Evolutionary conservation across 1,140 invertebrate genomes (phyloP).

Genomic region (Mylabris phalerata): DNA sequence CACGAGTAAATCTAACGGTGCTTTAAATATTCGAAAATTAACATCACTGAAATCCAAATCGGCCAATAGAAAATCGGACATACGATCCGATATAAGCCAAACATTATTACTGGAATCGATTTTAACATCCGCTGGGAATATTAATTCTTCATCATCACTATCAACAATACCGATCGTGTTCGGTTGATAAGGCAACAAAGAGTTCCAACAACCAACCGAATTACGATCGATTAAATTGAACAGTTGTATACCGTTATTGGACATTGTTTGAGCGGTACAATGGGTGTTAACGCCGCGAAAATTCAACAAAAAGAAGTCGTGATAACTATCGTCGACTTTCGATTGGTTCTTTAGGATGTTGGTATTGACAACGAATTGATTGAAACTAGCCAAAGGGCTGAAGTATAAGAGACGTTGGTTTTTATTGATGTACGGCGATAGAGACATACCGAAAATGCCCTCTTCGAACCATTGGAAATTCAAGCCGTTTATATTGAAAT

Average conservation of each 20-base stretch:
- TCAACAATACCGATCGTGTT: slow-evolving; percentile 64
- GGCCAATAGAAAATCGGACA: slow-evolving; percentile 67
- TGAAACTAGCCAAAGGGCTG: slow-evolving; percentile 65
- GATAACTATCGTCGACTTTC: slow-evolving; percentile 59
- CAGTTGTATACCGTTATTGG: slow-evolving; percentile 63
- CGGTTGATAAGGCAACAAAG: slow-evolving; percentile 53
- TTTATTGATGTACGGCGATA: slow-evolving; percentile 51
- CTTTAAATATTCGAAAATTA: slow-evolving; percentile 69
- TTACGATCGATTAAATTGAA: slow-evolving; percentile 74
- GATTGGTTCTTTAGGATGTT: slow-evolving; percentile 59
- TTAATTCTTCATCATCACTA: slow-evolving; percentile 63
- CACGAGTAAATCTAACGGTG: slow-evolving; percentile 55
- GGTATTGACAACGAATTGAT: slow-evolving; percentile 72
- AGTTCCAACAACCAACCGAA: slow-evolving; percentile 75
- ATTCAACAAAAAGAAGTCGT: slow-evolving; percentile 62
- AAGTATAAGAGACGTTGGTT: slow-evolving; percentile 63
- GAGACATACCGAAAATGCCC: slow-evolving; percentile 71
- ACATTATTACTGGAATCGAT: slow-evolving; percentile 56
- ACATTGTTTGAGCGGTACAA: slow-evolving; percentile 64
- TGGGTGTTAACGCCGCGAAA: slow-evolving; percentile 59
- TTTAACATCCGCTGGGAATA: slow-evolving; percentile 73
- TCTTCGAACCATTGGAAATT: slow-evolving; percentile 77
- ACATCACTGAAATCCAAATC: slow-evolving; percentile 66
- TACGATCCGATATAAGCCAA: slow-evolving; percentile 74
- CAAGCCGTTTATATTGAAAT: slow-evolving; percentile 68